A percentile compares a stretch with the other conserved stretches of the same genome.
phyloP scores from a whole-genome alignment of 2,888 invertebrate genomes.

The Limulus polyphemus region DNA sequence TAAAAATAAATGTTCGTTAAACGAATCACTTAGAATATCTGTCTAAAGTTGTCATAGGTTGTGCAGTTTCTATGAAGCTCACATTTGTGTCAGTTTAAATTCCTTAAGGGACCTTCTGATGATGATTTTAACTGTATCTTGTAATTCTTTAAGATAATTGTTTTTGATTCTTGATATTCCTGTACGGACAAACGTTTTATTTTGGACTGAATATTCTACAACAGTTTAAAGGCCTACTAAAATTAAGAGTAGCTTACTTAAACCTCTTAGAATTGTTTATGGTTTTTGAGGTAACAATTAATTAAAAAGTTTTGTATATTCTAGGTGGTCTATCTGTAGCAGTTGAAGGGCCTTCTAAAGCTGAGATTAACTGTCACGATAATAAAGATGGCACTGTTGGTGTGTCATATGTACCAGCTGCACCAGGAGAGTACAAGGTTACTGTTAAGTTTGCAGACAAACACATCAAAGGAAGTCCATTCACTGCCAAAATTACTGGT shows the following conservation, averaged over 20 bases:
- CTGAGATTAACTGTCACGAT: conserved; percentile 83
- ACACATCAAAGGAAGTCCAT: conserved; percentile 91
- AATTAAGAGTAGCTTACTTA: background rate
- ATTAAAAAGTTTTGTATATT: background rate
- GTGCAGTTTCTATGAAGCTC: too few species aligned
- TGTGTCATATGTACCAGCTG: conserved; percentile 88
- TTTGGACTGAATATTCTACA: too few species aligned
- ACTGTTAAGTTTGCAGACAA: conserved; percentile 88
- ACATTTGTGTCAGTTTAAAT: too few species aligned
- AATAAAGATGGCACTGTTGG: conserved; percentile 96
- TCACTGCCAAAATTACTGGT: conserved; percentile 66
- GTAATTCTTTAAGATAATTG: too few species aligned
- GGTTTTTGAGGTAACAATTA: background rate
- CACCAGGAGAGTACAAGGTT: conserved; percentile 93
- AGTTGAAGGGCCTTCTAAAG: conserved; percentile 92
- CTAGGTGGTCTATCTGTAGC: conserved; percentile 48
- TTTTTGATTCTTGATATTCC: too few species aligned
- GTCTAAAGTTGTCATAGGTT: too few species aligned
- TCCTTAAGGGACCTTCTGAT: too few species aligned
- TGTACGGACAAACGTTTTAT: too few species aligned
- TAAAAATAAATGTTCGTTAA: too few species aligned
- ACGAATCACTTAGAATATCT: too few species aligned
- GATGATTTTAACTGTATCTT: too few species aligned
- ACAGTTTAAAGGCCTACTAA: background rate
- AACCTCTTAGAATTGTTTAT: background rate